phyloP scores from a whole-genome alignment of 1,140 invertebrate genomes.

The Drosophila prosaltans region DNA sequence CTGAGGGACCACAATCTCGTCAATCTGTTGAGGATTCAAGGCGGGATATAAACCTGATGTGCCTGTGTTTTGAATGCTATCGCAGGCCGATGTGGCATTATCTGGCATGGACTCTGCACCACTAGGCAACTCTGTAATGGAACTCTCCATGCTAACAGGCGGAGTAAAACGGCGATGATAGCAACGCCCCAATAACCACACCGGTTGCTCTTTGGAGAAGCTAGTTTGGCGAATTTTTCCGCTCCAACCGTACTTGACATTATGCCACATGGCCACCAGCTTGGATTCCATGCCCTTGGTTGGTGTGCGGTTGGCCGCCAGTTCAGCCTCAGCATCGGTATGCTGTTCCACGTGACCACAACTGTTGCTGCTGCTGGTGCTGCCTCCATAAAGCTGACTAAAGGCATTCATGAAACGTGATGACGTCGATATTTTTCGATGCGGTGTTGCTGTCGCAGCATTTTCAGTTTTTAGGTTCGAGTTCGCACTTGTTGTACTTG shows the following conservation, averaged over 20 bases:
- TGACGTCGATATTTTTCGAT: slow-evolving; percentile 80
- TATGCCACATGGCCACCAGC: slow-evolving; percentile 94
- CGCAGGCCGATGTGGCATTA: slow-evolving; percentile 65
- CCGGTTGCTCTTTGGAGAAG: slow-evolving; percentile 93
- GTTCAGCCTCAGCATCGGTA: slow-evolving; percentile 46
- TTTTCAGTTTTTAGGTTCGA: slow-evolving; percentile 60
- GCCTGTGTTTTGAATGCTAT: slow-evolving; percentile 55
- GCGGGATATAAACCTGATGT: slow-evolving; percentile 59
- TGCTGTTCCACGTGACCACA: slow-evolving; percentile 60
- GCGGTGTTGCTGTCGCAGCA: slow-evolving; percentile 65
- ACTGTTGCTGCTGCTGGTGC: slow-evolving; percentile 19
- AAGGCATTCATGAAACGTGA: slow-evolving; percentile 82
- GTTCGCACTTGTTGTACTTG: slow-evolving; percentile 43
- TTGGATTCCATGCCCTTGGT: slow-evolving; percentile 90
- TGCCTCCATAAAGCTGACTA: slow-evolving; percentile 72
- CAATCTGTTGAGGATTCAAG: slow-evolving; percentile 68
- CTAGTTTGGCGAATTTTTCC: slow-evolving; percentile 90
- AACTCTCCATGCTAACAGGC: slow-evolving; percentile 86
- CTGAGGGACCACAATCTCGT: slow-evolving; percentile 79
- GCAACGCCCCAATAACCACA: slow-evolving; percentile 91
- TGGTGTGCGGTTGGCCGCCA: slow-evolving; percentile 71
- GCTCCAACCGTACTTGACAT: slow-evolving; percentile 94
- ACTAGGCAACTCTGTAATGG: slow-evolving; percentile 86
- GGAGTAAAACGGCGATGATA: slow-evolving; percentile 90
- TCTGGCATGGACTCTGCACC: slow-evolving; percentile 56